Conservation (phyloP, 2,888 invertebrate genomes). For the Spodoptera littoralis region DNA sequence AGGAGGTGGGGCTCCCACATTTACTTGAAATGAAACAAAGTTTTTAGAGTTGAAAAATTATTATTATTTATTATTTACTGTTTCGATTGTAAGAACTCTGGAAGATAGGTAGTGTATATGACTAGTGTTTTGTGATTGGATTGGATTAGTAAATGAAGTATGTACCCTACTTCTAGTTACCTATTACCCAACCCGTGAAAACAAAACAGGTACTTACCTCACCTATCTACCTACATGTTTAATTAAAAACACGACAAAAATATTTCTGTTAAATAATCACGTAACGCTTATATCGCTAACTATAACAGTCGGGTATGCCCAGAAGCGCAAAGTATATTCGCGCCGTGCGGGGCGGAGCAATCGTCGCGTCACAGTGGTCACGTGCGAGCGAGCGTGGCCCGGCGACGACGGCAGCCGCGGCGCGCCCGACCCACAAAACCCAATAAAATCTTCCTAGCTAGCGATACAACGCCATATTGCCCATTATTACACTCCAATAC, state of each 20-base stretch:
- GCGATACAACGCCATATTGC: background rate
- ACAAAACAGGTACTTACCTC: too few relatives aligned
- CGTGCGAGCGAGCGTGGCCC: constrained; percentile 77
- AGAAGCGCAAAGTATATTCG: constrained; percentile 11
- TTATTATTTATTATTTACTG: too few relatives aligned
- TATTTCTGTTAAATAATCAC: background rate
- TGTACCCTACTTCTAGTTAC: too few relatives aligned
- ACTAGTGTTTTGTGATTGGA: background rate
- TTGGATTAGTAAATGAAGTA: background rate
- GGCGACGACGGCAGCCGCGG: constrained; percentile 14
- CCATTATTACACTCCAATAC: background rate
- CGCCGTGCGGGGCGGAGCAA: constrained; percentile 34
- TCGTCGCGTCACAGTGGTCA: constrained; percentile 66
- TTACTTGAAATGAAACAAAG: too few relatives aligned
- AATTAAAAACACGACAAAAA: too few relatives aligned
- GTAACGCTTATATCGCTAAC: background rate
- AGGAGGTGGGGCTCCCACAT: too few relatives aligned
- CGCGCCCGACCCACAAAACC: background rate
- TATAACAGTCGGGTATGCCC: constrained; percentile 55
- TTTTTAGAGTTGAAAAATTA: too few relatives aligned
- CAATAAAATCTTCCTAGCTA: constrained; percentile 7
- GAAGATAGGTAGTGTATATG: too few relatives aligned
- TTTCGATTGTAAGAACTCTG: too few relatives aligned
- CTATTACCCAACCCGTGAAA: too few relatives aligned
- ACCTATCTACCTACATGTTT: too few relatives aligned